phyloP scores from a whole-genome alignment of 2,113 vertebrate species.

The Notothenia coriiceps region DNA sequence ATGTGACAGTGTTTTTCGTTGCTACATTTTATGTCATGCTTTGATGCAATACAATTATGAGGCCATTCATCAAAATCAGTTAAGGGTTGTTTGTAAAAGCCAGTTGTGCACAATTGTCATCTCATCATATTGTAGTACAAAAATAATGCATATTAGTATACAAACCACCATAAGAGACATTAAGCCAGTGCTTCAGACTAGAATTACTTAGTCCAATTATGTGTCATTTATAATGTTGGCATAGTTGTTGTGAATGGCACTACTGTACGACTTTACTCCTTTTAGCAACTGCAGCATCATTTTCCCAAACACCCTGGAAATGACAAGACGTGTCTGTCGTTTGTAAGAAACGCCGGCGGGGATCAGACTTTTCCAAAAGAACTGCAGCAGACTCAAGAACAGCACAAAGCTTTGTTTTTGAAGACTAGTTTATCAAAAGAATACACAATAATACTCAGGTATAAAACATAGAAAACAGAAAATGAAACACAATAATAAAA shows the following conservation, averaged over 20 bases:
- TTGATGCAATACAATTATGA: neutral
- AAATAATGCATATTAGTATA: neutral
- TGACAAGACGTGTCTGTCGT: constrained; percentile 49
- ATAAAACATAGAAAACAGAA: constrained; percentile 74
- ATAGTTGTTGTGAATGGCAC: constrained; percentile 4
- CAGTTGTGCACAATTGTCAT: neutral
- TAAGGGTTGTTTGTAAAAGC: neutral
- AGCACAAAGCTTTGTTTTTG: constrained; percentile 54
- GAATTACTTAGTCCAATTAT: neutral
- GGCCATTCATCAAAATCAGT: neutral
- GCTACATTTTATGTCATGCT: neutral
- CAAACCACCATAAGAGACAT: neutral
- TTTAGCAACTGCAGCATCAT: constrained; percentile 14
- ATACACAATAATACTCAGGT: constrained; percentile 74
- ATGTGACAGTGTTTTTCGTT: neutral
- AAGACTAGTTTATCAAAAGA: constrained; percentile 78
- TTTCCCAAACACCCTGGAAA: constrained; percentile 37
- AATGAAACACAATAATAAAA: constrained; percentile 78
- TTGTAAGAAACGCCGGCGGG: neutral
- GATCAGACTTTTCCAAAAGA: constrained; percentile 25
- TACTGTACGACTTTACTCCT: neutral
- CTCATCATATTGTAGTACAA: neutral
- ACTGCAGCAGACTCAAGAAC: constrained; percentile 40
- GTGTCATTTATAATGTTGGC: neutral
- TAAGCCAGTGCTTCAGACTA: neutral